Percentiles rank a stretch among this genome's conserved stretches.
Conservation (phyloP, 2,797 vertebrate genomes). For the Myiotriccus ornatus region DNA sequence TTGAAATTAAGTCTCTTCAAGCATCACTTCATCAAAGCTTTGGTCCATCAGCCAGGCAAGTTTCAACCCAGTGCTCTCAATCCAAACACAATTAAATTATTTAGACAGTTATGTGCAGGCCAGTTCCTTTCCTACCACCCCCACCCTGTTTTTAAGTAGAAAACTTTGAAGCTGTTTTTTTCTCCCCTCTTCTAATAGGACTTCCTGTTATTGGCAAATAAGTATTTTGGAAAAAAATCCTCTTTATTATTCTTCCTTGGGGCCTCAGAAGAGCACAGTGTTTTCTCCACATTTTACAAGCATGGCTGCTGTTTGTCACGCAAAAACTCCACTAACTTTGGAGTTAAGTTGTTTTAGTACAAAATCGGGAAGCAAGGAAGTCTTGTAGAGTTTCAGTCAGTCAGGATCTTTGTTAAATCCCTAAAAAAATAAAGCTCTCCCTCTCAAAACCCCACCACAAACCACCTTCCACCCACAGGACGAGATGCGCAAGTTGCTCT, state of each 20-base stretch:
- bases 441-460: not conserved
- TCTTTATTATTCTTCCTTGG: not conserved
- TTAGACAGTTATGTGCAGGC: not conserved
- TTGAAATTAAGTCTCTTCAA: not conserved
- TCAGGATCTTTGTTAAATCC: not conserved
- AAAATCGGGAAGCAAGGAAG: not conserved
- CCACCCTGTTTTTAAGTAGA: not conserved
- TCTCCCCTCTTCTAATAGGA: not conserved
- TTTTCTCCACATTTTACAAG: not conserved
- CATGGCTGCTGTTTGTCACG: not conserved
- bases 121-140: not conserved
- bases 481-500: not conserved
- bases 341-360: not conserved
- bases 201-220: not conserved
- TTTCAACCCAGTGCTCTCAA: not conserved
- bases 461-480: not conserved
- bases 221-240: not conserved
- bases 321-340: not conserved
- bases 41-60: not conserved
- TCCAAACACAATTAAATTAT: not conserved
- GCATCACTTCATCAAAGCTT: not conserved
- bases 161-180: not conserved
- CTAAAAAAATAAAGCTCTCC: not conserved
- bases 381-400: not conserved
- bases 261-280: not conserved